Base-by-base conservation (phyloP, 2,888 invertebrate genomes). In the Pelosia muscerda region DNA sequence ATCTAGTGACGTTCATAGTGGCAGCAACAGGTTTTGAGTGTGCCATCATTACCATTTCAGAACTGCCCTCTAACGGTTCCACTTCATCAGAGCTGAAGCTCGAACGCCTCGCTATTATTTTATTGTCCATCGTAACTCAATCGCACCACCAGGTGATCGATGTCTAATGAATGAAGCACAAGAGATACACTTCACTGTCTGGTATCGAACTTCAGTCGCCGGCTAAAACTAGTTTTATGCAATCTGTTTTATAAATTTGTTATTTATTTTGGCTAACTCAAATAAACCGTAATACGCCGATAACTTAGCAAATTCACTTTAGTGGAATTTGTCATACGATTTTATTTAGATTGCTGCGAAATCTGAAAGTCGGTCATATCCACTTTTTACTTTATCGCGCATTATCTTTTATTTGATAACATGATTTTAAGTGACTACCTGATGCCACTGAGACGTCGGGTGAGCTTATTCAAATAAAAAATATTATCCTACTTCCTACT, bases 1-100 rank as follows among this genome's bases (percentile, higher is more conserved):
- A 92, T 61, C 88, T 88, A 62, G 85, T 86, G 15, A 93, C 89
- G 73, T 89, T 90, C 42, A 93, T 77, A 60, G 85, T 90, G 22
- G 84, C 82, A 19, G 89, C 84, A 53, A 80, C 76, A 4, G 90
- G 88, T 58, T 75, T 64, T 22, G 80, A 81, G 5, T 82, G 69
- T 0, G 84, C 72, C 2, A 84, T 66, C 59, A 86, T 81, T 53
- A 82, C 87, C 71, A 92, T 80, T 42, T 90, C 90, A 28, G 88
- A 85, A 63, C 82, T 76, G 10, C 76, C 65, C 69, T 38, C 23
- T 19, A 23, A 22, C 23, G 34, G 13, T 19, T 10, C 9, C 19
- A 23, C 38, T 8, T 59, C 38, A 9, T 59, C 59, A 23, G 59
- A 34, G 15, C 13, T 11, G 22, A 6, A 58, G 34, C 34, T 58